Base-by-base conservation (phyloP, 2,888 invertebrate species). In the Agelastica alni region DNA sequence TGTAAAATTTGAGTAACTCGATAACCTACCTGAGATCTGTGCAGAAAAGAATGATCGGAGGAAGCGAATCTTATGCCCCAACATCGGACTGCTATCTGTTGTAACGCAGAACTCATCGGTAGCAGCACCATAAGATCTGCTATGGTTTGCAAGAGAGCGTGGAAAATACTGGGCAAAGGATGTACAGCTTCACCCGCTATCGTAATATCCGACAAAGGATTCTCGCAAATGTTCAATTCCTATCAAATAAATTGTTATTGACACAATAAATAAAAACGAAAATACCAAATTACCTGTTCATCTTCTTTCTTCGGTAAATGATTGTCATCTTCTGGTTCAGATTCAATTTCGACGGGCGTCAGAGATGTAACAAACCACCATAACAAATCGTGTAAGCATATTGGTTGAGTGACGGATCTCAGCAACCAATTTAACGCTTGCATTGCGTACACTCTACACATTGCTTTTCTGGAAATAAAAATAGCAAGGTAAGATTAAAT, bases 391-490 rank as follows among this genome's bases (percentile, higher is more conserved):
- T 97, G 96, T 13, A 98, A 83, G 71, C 93, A 91, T 3, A 89
- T 87, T 2, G 94, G 90, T 73, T 94, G 94, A 0, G 95, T 94
- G 0, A 95, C 91, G 46, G 90, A 93, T 45, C 94, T 84, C 37
- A 98, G 78, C 14, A 99, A 78, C 98, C 98, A 99, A 74, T 96
- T 96, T 64, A 97, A 80, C 0, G 96, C 95, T 83, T 95, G 93
- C 82, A 96, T 87, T 1, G 94, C 91, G 76, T 91, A 87, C 67
- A 95, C 90, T 56, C 94, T 78, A 70, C 93, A 85, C 26, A 88
- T 88, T 43, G 89, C 89, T 51, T 88, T 85, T 17, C 89, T 73
- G 51, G 31, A 64, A 59, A 39, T 36, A n/a, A n/a, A n/a, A n/a
- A n/a, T n/a, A n/a, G n/a, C n/a, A n/a, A n/a, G n/a, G n/a, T n/a